A percentile compares a stretch with the other conserved stretches of the same genome.
These are phyloP conservation scores for Xenopus borealis DNA, from an alignment of 2,113 vertebrate genomes.

Conservation along the genomic window DNA sequence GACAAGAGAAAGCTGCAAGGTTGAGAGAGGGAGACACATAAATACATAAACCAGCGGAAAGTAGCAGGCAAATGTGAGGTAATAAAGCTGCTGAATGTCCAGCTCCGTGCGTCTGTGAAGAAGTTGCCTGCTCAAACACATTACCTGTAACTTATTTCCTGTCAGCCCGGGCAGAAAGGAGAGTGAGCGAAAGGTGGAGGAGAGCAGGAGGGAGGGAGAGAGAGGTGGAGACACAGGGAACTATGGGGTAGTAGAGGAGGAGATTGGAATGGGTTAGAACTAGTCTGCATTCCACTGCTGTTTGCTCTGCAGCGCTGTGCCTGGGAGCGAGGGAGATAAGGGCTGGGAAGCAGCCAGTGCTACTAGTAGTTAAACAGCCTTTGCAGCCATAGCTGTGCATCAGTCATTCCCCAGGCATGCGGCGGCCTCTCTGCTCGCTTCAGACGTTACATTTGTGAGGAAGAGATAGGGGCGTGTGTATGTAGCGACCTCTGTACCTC, in stretches of 20 bases:
- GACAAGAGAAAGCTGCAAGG: too few relatives aligned
- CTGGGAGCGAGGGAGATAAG: background rate
- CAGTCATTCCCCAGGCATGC: too few relatives aligned
- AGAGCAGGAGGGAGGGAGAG: background rate
- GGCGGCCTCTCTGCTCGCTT: too few relatives aligned
- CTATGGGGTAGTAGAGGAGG: conserved; percentile 1
- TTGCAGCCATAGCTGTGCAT: too few relatives aligned
- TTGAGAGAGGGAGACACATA: background rate
- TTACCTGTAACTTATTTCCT: conserved; percentile 29
- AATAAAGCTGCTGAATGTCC: too few relatives aligned
- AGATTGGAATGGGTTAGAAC: conserved; percentile 2
- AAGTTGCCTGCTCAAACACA: too few relatives aligned
- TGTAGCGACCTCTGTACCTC: too few relatives aligned
- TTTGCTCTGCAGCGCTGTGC: background rate
- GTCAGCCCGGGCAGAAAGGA: conserved; percentile 17
- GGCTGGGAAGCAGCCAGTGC: too few relatives aligned
- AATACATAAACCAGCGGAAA: background rate
- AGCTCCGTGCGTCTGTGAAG: too few relatives aligned
- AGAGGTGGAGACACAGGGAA: conserved; percentile 14
- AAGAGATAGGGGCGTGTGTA: too few relatives aligned
- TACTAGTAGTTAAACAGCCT: too few relatives aligned
- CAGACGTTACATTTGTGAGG: too few relatives aligned
- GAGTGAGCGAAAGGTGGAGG: background rate
- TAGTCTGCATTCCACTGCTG: conserved; percentile 25
- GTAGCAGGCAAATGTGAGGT: background rate